Percentiles rank a stretch among this genome's conserved stretches.
Conservation (phyloP, 2,113 vertebrate genomes). For the Centropus unirufus region DNA sequence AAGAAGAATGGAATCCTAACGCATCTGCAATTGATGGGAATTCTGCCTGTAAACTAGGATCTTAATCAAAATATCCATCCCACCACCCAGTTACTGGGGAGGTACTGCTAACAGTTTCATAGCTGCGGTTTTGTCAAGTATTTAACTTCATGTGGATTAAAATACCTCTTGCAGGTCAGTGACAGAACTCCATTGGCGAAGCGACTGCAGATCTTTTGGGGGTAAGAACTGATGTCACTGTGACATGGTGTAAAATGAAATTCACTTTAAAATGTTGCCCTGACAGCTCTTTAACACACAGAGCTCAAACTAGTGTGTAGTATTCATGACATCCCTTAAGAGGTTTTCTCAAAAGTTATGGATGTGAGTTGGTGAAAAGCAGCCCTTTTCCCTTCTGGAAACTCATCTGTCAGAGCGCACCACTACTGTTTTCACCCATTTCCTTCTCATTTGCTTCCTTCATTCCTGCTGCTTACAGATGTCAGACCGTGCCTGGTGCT, state of each 20-base stretch:
- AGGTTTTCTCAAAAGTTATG: background rate
- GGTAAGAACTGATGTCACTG: background rate
- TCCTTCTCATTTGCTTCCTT: background rate
- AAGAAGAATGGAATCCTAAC: constrained; percentile 6
- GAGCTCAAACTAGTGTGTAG: background rate
- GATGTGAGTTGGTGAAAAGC: background rate
- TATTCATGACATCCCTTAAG: background rate
- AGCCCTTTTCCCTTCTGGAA: background rate
- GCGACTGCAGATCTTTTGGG: background rate
- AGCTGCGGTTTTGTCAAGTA: background rate
- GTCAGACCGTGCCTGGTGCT: background rate
- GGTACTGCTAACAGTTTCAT: background rate
- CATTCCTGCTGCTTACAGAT: background rate
- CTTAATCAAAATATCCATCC: background rate
- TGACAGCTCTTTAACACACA: background rate
- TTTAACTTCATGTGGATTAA: background rate
- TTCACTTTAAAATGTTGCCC: background rate
- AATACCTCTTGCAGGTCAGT: constrained; percentile 8
- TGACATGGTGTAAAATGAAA: background rate
- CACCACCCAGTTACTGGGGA: background rate
- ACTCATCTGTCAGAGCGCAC: background rate
- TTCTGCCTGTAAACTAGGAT: background rate
- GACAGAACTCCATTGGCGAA: constrained; percentile 30
- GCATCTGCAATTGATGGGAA: background rate
- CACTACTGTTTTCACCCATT: accelerated